A percentile compares a stretch with the other conserved stretches of the same genome.
Conservation (phyloP, 2,113 vertebrate species). For the Choloepus hoffmanni region DNA sequence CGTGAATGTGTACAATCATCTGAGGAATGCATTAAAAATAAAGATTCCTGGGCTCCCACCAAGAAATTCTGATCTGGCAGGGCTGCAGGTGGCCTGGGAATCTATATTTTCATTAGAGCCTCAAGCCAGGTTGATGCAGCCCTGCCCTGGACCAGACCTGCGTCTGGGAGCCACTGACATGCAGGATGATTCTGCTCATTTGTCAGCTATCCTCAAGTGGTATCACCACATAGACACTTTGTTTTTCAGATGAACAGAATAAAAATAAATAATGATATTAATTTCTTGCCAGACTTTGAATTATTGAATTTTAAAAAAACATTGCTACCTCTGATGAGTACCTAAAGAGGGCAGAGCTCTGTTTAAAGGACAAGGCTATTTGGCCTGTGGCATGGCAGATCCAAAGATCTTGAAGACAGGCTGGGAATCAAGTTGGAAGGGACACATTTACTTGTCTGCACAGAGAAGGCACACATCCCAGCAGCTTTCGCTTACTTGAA, state of each 20-base stretch:
- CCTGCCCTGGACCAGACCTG: not conserved
- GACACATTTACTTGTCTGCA: conserved; percentile 49
- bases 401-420: not conserved
- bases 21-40: conserved; percentile 72
- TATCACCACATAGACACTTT: conserved; percentile 48
- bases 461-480: conserved; percentile 65
- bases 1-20: conserved; percentile 65
- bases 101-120: not conserved
- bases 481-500: conserved; percentile 70
- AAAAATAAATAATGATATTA: conserved; percentile 20
- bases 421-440: conserved; percentile 10
- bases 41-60: conserved; percentile 61
- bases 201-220: conserved; percentile 46
- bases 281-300: conserved; percentile 56
- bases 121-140: not conserved
- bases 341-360: not conserved
- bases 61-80: conserved; percentile 35
- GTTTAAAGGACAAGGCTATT: not conserved
- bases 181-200: not conserved
- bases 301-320: not conserved
- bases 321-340: not conserved
- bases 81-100: conserved; percentile 6
- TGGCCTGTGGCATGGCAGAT: not conserved
- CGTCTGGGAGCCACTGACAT: not conserved
- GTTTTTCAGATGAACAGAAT: conserved; percentile 61